Evolutionary conservation across 2,888 invertebrate species (phyloP).

Genomic region (Athalia cordata): DNA sequence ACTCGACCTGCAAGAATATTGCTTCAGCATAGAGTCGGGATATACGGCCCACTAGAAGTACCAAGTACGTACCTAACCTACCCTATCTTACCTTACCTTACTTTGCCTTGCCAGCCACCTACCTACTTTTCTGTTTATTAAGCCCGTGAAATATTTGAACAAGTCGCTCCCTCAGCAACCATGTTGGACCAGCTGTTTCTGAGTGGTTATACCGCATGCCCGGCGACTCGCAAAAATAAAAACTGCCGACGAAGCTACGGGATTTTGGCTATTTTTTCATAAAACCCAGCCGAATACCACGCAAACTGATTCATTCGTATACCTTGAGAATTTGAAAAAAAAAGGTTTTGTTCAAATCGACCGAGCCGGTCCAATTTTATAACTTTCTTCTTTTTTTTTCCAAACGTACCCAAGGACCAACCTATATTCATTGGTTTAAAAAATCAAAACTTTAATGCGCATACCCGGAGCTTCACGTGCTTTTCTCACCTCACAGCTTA

Average conservation of each 20-base stretch:
- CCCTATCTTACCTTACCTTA: too few relatives aligned
- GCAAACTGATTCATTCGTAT: too few relatives aligned
- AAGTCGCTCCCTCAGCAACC: constrained; percentile 47
- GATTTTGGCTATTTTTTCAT: neutral
- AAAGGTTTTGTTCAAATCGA: too few relatives aligned
- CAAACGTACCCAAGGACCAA: too few relatives aligned
- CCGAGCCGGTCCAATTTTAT: too few relatives aligned
- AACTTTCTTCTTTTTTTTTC: too few relatives aligned
- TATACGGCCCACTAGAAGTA: neutral
- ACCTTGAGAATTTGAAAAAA: too few relatives aligned
- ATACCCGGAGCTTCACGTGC: too few relatives aligned
- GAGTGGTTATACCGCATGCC: constrained; percentile 55
- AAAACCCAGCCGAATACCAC: too few relatives aligned
- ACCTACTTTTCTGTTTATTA: constrained; percentile 59
- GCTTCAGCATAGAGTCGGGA: constrained; percentile 1
- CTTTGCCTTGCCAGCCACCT: too few relatives aligned
- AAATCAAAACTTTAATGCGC: too few relatives aligned
- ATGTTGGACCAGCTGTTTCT: constrained; percentile 54
- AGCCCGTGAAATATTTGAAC: constrained; percentile 59
- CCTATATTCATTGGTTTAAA: too few relatives aligned
- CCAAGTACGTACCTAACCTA: neutral
- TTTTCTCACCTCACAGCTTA: constrained; percentile 7
- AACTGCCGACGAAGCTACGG: neutral
- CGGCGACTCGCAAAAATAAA: constrained; percentile 42
- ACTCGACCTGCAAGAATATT: constrained; percentile 27